Evolutionary conservation across 1,140 invertebrate genomes (phyloP), one percentile per base, ranked within the genome.

Genomic region (Solenopsis fugax): DNA sequence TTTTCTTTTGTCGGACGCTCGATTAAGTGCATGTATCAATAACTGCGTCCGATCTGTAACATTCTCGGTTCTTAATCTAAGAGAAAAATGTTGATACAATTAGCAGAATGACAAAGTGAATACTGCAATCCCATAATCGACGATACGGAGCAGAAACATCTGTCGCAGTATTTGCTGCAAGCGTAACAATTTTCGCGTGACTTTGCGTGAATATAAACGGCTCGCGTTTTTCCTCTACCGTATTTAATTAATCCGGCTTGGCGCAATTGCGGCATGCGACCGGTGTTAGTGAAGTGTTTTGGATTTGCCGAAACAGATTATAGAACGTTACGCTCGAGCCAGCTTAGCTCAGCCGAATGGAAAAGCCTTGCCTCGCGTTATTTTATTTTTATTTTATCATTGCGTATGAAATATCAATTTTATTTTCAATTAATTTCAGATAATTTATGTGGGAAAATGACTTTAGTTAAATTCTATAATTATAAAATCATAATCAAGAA

Each of bases 301-400:
- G 78, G 69, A 88, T 91, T 87, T 89, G 87, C 58, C 65, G 75
- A 91, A 91, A 88, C 56, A 73, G 86, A 89, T 91, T 90, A 84
- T 75, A 75, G 72, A 71, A 71, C 82, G 75, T 87, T 72, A 72
- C 54, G 37, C 58, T 78, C 67, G 67, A 60, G 81, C 72, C 62
- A 86, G 52, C 71, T 78, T 80, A 75, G 69, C 54, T 85, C 50
- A 6, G 7, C 24, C 24, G 37, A 24, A 81, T 71, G 48, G 80
- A 88, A 89, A 58, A 58, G 21, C 24, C 24, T 60, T 75, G 52
- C n/a, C 18, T 54, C 34, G 1, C 3, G 7, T 48, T 29, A 41
- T 16, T 48, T 76, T 58, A 41, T 24, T 87, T 2, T 54, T 12
- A 6, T 41, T 16, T 18, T 45, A 50, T 56, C 56, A 10, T 50